A percentile compares a stretch with the other conserved stretches of the same genome.
Conservation (phyloP, 1,140 invertebrate species). For the Drosophila setifemur region DNA sequence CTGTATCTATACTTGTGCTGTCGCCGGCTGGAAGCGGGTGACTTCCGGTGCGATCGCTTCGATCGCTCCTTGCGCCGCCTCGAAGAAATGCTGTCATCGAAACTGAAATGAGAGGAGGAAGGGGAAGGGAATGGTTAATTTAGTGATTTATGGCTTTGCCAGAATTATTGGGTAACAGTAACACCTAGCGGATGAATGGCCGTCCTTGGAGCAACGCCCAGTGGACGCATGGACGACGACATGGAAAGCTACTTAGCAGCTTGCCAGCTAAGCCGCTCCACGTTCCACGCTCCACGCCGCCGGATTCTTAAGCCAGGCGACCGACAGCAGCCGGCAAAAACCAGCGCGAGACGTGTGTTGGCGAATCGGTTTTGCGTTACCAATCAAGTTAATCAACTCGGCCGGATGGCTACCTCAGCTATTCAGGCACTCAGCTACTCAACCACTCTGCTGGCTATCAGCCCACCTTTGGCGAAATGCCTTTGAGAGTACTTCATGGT, state of each 20-base stretch:
- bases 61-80: constrained; percentile 85
- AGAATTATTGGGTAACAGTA: constrained; percentile 41
- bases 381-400: constrained; percentile 81
- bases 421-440: no score
- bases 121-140: constrained; percentile 13
- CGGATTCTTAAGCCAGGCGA: constrained; percentile 52
- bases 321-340: constrained; percentile 7
- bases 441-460: constrained; percentile 34
- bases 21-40: constrained; percentile 84
- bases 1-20: constrained; percentile 85
- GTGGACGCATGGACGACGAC: constrained; percentile 50
- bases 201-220: constrained; percentile 77
- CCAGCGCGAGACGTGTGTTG: constrained; percentile 59
- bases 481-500: constrained; percentile 65
- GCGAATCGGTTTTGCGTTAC: constrained; percentile 77
- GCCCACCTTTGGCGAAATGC: constrained; percentile 66
- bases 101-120: constrained; percentile 81
- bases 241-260: constrained; percentile 59
- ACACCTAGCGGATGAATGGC: constrained; percentile 62
- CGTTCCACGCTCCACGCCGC: constrained; percentile 8
- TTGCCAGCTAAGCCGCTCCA: constrained; percentile 65
- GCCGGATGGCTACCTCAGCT: constrained; percentile 61
- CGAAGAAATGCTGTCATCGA: constrained; percentile 84
- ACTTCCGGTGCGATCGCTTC: constrained; percentile 85
- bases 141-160: constrained; percentile 11